Base-by-base conservation (phyloP, 2,113 vertebrate genomes). In the Pelmatolapia mariae region DNA sequence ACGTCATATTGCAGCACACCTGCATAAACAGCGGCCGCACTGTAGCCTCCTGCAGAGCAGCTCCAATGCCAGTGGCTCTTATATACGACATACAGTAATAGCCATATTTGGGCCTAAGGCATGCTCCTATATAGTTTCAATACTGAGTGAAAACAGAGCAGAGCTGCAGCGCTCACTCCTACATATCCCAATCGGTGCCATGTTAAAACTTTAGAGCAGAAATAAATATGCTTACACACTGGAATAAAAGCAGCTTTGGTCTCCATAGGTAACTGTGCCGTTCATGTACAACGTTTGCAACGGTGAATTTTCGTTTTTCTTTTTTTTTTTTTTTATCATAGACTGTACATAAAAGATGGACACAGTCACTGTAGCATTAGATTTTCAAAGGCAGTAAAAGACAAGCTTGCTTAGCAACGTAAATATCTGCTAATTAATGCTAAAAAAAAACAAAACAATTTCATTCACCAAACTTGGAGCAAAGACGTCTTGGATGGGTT, bases 11-110 rank as follows among this genome's bases (percentile, higher is more conserved):
- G 82, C 80, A 86, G 86, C 92, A 86, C 96, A 96, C 96, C 96
- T 97, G 96, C 90, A 94, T 93, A 95, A 97, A 96, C 96, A 96
- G 83, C 86, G 7, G 83, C 85, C 22, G 18, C 89, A 87, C 94
- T 93, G 93, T 92, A 88, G 89, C 82, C 93, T 86, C 91, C 93
- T 92, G 91, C 73, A 29, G 89, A 79, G 90, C 40, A 18, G 85
- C 87, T 85, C 85, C 86, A 89, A 78, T 31, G 63, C 54, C 1
- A 57, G 85, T 33, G 31, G 40, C 43, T 91, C 80, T 26, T 36
- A 61, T 16, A 19, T 15, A 56, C 31, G 54, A 57, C 10, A 12
- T 83, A 56, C 26, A 80, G 81, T 73, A 43, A 40, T 10, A 38
- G 40, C 40, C n/a, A 2, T 63, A n/a, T 63, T 89, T 85, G 59